phyloP scores from a whole-genome alignment of 2,888 invertebrate species.

The Zaprionus bogoriensis region DNA sequence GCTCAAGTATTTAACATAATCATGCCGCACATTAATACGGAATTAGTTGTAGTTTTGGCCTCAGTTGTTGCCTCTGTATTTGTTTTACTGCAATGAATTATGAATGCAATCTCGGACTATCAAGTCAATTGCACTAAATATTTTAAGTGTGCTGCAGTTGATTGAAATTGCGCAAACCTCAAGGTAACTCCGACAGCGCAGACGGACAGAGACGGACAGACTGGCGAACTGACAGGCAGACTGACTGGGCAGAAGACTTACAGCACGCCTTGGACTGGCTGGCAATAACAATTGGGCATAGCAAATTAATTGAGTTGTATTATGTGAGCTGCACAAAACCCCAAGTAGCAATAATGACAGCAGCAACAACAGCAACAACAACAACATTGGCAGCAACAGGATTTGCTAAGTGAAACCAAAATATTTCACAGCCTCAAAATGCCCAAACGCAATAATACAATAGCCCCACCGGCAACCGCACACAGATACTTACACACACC shows the following conservation, averaged over 20 bases:
- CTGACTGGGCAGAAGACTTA: too few relatives aligned
- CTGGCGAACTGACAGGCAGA: too few relatives aligned
- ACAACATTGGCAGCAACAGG: conserved; percentile 18
- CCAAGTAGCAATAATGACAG: conserved; percentile 34
- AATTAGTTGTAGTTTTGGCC: background rate
- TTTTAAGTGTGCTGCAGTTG: conserved; percentile 19
- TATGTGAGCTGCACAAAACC: conserved; percentile 46
- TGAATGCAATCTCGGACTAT: conserved; percentile 13
- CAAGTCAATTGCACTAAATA: conserved; percentile 17
- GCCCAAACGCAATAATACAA: conserved; percentile 47
- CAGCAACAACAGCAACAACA: conserved; percentile 15
- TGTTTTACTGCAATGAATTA: conserved; percentile 3
- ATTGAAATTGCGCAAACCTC: conserved; percentile 26
- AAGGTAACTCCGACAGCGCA: conserved; percentile 23
- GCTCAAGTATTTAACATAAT: background rate
- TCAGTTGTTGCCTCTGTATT: background rate
- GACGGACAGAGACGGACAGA: conserved; percentile 20
- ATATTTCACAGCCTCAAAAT: conserved; percentile 56
- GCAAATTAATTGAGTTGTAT: conserved; percentile 69
- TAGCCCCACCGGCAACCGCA: conserved; percentile 26
- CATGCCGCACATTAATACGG: conserved; percentile 29
- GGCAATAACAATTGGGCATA: conserved; percentile 45
- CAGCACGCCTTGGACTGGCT: conserved; percentile 4
- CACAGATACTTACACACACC: conserved; percentile 1
- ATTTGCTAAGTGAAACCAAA: conserved; percentile 57